phyloP scores from a whole-genome alignment of 2,888 invertebrate genomes.

The Augochlorella aurata region DNA sequence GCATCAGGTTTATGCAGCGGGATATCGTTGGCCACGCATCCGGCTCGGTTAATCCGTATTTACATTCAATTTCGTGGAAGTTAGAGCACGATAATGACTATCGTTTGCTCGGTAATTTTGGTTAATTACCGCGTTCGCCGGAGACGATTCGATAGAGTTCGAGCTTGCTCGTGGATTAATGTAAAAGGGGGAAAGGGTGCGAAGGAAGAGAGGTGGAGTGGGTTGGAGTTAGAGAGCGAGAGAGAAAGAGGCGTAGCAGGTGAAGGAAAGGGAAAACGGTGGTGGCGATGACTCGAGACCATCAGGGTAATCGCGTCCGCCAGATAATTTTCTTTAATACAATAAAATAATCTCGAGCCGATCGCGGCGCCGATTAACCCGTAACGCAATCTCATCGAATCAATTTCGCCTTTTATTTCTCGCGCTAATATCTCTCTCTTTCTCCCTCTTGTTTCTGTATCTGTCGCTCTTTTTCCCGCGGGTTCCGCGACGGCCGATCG shows the following conservation, averaged over 20 bases:
- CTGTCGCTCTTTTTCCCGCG: not conserved
- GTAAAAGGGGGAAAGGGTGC: not conserved
- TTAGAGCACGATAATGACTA: constrained; percentile 26
- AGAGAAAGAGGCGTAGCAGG: not conserved
- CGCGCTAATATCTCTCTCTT: constrained; percentile 10
- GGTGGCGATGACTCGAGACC: constrained; percentile 16
- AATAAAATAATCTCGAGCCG: constrained; percentile 17
- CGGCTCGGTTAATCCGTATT: constrained; percentile 25
- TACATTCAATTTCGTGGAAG: constrained; percentile 19
- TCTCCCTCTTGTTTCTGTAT: not conserved
- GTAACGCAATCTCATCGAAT: constrained; percentile 50
- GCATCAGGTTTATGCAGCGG: not conserved
- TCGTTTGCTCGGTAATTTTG: constrained; percentile 36
- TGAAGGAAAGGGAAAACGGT: not conserved
- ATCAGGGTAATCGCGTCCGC: constrained; percentile 9
- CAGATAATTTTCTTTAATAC: constrained; percentile 31
- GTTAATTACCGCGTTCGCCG: constrained; percentile 26
- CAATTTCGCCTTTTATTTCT: constrained; percentile 49
- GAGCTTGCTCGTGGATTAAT: not conserved
- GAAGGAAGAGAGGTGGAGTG: not conserved
- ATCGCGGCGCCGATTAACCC: constrained; percentile 39
- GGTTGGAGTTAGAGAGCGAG: not conserved
- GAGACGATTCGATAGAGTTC: constrained; percentile 5
- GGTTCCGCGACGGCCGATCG: constrained; percentile 6
- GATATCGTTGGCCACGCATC: constrained; percentile 4